Conservation (phyloP, 2,888 invertebrate species). For the Lasioglossum oenotherae region DNA sequence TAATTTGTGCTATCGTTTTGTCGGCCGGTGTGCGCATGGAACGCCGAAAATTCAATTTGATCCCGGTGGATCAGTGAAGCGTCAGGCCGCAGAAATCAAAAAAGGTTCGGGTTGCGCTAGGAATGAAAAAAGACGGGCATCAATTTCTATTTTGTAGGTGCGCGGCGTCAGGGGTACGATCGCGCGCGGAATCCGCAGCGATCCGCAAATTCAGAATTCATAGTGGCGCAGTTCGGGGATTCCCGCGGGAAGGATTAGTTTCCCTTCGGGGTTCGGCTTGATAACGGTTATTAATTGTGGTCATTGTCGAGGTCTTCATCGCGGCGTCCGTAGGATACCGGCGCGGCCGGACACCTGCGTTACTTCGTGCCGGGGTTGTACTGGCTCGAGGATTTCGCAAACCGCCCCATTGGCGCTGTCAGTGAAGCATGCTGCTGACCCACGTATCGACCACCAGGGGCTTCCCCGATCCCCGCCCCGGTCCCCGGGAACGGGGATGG, state of each 20-base stretch:
- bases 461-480: conserved; percentile 44
- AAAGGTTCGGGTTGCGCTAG: not conserved
- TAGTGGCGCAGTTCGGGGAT: conserved; percentile 14
- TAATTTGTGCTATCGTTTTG: too few relatives aligned
- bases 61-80: not conserved
- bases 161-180: not conserved
- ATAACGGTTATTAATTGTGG: conserved; percentile 67
- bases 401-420: conserved; percentile 77
- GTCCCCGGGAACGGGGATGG: conserved; percentile 32
- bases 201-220: conserved; percentile 32
- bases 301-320: conserved; percentile 63
- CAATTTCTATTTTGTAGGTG: not conserved
- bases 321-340: conserved; percentile 28
- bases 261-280: not conserved
- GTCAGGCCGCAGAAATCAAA: not conserved
- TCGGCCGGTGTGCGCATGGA: not conserved
- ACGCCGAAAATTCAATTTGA: not conserved
- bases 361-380: conserved; percentile 73
- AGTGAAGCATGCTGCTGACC: conserved; percentile 77
- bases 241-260: conserved; percentile 28
- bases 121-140: not conserved
- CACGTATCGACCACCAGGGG: conserved; percentile 75
- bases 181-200: not conserved
- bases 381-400: conserved; percentile 73
- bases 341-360: conserved; percentile 47